Conservation (phyloP, 2,113 vertebrate genomes). For the Dipodomys ordii region DNA sequence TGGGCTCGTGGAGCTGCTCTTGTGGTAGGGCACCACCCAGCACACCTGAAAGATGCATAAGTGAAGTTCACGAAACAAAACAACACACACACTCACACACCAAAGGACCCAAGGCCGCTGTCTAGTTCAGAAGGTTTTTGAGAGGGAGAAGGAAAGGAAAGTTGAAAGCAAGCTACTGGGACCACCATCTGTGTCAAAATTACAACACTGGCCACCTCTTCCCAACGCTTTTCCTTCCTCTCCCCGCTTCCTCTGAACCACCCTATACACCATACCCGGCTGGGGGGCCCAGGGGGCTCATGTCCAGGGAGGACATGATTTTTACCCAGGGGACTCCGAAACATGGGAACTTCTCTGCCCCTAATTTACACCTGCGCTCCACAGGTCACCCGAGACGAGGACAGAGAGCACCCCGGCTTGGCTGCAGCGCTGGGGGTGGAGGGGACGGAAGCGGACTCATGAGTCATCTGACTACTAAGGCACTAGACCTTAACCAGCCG, state of each 20-base stretch:
- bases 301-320: too few relatives aligned
- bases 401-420: background rate
- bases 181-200: background rate
- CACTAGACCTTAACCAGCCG: background rate
- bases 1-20: too few relatives aligned
- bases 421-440: background rate
- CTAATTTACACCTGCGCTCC: background rate
- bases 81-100: background rate
- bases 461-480: background rate
- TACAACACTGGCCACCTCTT: background rate
- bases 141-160: background rate
- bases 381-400: background rate
- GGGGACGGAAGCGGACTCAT: accelerated
- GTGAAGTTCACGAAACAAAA: background rate
- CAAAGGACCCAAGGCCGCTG: background rate
- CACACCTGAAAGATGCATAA: background rate
- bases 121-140: background rate
- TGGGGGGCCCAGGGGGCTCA: too few relatives aligned
- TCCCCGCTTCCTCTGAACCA: background rate
- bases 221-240: background rate
- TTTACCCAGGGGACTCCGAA: background rate
- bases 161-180: background rate
- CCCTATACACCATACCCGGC: accelerated
- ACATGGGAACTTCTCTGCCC: background rate
- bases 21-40: too few relatives aligned